Conservation (phyloP, 1,140 invertebrate species). For the Drosophila cardini region DNA sequence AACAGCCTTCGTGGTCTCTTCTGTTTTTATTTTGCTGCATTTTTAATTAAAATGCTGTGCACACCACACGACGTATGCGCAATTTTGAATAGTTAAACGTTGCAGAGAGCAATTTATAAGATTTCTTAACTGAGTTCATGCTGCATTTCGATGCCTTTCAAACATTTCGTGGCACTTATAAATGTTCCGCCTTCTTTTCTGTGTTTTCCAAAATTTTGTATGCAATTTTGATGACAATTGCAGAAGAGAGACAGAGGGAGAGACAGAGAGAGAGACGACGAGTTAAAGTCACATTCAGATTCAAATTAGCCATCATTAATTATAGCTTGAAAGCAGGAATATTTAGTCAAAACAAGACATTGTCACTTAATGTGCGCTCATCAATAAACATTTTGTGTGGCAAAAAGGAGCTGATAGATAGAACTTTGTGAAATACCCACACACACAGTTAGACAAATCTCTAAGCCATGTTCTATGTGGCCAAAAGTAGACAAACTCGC, state of each 20-base stretch:
- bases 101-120: conserved; percentile 45
- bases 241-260: no score
- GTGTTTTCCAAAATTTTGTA: conserved; percentile 9
- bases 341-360: conserved; percentile 59
- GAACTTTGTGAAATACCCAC: conserved; percentile 19
- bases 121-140: conserved; percentile 45
- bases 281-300: conserved; percentile 44
- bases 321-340: conserved; percentile 45
- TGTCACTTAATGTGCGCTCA: conserved; percentile 62
- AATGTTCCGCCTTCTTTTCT: conserved; percentile 16
- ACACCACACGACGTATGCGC: conserved; percentile 55
- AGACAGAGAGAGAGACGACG: conserved; percentile 8
- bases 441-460: conserved; percentile 13
- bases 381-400: conserved; percentile 43
- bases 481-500: conserved; percentile 31
- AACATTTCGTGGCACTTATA: conserved; percentile 29
- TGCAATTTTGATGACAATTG: conserved; percentile 46
- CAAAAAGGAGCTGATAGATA: conserved; percentile 30
- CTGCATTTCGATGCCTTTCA: conserved; percentile 42
- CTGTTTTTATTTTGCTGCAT: conserved; percentile 4
- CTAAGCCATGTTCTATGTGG: conserved; percentile 24
- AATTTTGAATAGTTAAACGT: conserved; percentile 46
- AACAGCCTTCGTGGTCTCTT: conserved; percentile 23
- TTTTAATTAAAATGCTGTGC: conserved; percentile 51
- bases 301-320: conserved; percentile 59